A percentile compares a stretch with the other conserved stretches of the same genome.
These are phyloP conservation scores for Chelidonichthys spinosus DNA, from an alignment of 2,797 vertebrate species.

Conservation along the genomic window DNA sequence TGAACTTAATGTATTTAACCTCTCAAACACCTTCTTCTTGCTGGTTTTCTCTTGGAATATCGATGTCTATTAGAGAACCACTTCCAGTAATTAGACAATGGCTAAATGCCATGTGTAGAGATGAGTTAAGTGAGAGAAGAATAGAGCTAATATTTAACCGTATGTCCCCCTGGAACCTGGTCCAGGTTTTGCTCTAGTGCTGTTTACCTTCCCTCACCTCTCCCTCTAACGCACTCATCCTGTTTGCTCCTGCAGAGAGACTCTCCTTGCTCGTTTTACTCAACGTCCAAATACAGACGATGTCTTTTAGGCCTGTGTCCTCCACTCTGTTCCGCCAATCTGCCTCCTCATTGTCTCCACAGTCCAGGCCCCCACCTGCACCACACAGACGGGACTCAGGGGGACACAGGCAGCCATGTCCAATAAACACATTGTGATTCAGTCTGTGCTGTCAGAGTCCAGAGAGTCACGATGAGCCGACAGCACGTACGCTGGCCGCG, in stretches of 20 bases:
- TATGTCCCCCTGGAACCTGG: neutral
- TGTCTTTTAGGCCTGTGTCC: slow-evolving; percentile 5
- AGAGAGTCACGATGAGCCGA: slow-evolving; percentile 68
- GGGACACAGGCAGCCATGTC: slow-evolving; percentile 54
- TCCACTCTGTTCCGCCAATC: neutral
- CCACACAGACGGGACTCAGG: slow-evolving; percentile 36
- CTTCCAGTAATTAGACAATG: neutral
- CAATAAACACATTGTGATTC: slow-evolving; percentile 69
- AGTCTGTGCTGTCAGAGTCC: slow-evolving; percentile 68
- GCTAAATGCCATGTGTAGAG: neutral
- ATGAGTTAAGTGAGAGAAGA: neutral
- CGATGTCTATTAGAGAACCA: neutral
- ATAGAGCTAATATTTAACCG: neutral
- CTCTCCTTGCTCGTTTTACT: slow-evolving; percentile 9
- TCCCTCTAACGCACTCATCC: slow-evolving; percentile 12
- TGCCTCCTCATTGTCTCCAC: slow-evolving; percentile 23
- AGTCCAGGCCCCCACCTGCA: slow-evolving; percentile 56
- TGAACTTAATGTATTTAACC: neutral
- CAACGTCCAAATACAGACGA: slow-evolving; percentile 7
- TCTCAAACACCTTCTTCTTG: neutral
- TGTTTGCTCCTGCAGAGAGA: slow-evolving; percentile 18
- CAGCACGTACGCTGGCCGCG: slow-evolving; percentile 55
- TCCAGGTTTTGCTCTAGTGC: neutral
- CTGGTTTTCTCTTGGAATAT: neutral
- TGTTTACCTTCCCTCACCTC: slow-evolving; percentile 18